A percentile compares a stretch with the other conserved stretches of the same genome.
Evolutionary conservation across 2,113 vertebrate genomes (phyloP).

Genomic region (Chascanopsetta lugubris): DNA sequence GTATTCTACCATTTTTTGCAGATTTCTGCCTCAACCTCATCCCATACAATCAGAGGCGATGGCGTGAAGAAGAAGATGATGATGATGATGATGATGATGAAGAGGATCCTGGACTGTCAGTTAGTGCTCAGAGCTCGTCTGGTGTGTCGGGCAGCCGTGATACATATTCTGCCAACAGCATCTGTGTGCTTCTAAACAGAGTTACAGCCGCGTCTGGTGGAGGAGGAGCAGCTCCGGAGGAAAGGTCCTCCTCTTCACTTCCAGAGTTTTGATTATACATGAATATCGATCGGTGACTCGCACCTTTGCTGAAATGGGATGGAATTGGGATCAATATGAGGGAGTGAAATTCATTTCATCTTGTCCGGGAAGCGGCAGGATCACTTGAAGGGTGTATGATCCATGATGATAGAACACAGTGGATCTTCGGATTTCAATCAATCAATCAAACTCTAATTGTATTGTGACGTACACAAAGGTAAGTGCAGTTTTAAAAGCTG

Average conservation of each 20-base stretch:
- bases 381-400: background rate
- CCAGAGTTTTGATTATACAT: constrained; percentile 18
- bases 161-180: constrained; percentile 32
- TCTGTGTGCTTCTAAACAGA: constrained; percentile 18
- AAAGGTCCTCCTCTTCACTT: too few relatives aligned
- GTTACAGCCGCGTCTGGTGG: constrained; percentile 12
- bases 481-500: too few relatives aligned
- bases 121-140: constrained; percentile 14
- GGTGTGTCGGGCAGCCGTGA: constrained; percentile 25
- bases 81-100: too few relatives aligned
- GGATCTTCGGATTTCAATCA: background rate
- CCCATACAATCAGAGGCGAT: constrained; percentile 31
- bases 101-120: constrained; percentile 17
- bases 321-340: constrained; percentile 13
- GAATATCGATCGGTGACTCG: constrained; percentile 1
- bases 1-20: constrained; percentile 26
- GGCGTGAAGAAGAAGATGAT: constrained; percentile 9
- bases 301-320: constrained; percentile 6
- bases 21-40: constrained; percentile 38
- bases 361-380: background rate
- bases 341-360: background rate
- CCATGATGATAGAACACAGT: background rate
- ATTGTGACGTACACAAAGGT: too few relatives aligned
- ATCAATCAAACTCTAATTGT: background rate
- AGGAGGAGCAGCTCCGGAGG: constrained; percentile 5